Conservation (phyloP, 2,888 invertebrate species). For the Nymphalis urticae region DNA sequence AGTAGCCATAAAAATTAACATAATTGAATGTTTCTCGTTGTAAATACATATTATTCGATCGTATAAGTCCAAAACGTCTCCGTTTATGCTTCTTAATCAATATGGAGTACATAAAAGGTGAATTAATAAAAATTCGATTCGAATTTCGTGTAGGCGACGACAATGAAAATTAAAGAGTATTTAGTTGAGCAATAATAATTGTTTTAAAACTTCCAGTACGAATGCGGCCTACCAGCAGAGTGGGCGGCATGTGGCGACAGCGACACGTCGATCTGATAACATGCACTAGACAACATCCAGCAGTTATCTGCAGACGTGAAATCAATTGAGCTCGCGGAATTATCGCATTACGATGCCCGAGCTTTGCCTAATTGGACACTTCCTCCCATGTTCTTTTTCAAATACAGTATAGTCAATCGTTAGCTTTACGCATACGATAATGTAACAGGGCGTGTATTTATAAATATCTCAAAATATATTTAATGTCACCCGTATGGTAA, state of each 20-base stretch:
- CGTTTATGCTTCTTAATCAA: constrained; percentile 62
- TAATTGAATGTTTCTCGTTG: constrained; percentile 72
- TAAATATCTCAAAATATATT: constrained; percentile 43
- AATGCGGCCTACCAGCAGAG: constrained; percentile 60
- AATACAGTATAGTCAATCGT: constrained; percentile 43
- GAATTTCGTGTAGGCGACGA: constrained; percentile 42
- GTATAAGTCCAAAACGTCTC: constrained; percentile 61
- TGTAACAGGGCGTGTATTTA: constrained; percentile 29
- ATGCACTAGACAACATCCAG: constrained; percentile 71
- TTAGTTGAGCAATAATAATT: constrained; percentile 35
- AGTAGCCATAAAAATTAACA: constrained; percentile 75
- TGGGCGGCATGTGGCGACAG: constrained; percentile 64
- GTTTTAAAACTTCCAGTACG: constrained; percentile 44
- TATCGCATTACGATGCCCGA: constrained; percentile 71
- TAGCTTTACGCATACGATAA: constrained; percentile 23
- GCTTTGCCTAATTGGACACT: constrained; percentile 74
- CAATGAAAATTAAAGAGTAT: constrained; percentile 42
- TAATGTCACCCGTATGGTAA: constrained; percentile 53
- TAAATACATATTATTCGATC: constrained; percentile 69
- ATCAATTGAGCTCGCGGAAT: constrained; percentile 75
- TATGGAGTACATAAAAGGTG: constrained; percentile 52
- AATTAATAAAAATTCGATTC: constrained; percentile 46
- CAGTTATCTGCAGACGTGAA: constrained; percentile 71
- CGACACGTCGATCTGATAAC: constrained; percentile 75
- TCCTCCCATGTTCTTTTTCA: constrained; percentile 55